Base-by-base conservation (phyloP, 2,888 invertebrate species). In the Oscheius sp. region DNA sequence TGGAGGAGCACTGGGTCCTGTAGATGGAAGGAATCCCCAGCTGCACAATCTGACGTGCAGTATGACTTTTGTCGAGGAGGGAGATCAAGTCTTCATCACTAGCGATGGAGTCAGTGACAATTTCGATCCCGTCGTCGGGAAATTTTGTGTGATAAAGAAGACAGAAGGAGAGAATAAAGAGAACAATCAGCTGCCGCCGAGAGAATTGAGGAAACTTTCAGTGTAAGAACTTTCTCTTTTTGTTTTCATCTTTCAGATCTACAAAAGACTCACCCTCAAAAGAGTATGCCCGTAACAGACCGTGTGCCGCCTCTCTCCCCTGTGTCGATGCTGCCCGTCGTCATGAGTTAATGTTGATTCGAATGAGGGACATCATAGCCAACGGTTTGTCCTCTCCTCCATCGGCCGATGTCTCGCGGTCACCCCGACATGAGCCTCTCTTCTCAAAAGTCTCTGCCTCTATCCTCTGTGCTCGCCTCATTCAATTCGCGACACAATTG, bases 61-160 rank as follows among this genome's bases (percentile, higher is more conserved):
- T 20, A 90, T 94, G 89, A 93, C 92, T 0, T 90, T 91, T 70
- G 90, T 92, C 8, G 92, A 92, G 78, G 88, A 78, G 28, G 84
- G 92, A 9, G 94, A 94, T 85, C 91, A 94, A 71, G 91, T 94
- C 28, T 92, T 93, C 86, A 89, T 94, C 17, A 93, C 93, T 0
- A 92, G 92, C n/a, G 94, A 94, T 84, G 94, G 94, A 6, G 90
- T 94, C 33, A 92, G 93, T 5, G 94, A 94, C 86, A 94, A 94
- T 87, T 93, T 93, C 82, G 94, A 94, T 88, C 94, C 94, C 0
- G 93, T 94, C 32, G 93, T 94, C 67, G 93, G 93, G 30, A 92
- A 92, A 87, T 92, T 93, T 84, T 92, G 93, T 4, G 83, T 89
- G 9, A 85, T 84, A 22, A 82, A 80, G 63, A 80, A 76, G 38